Evolutionary conservation across 35 echinoderm and acorn worm genomes (phyloP), one percentile per base, ranked within the genome.

Genomic region (Acanthaster planci): DNA sequence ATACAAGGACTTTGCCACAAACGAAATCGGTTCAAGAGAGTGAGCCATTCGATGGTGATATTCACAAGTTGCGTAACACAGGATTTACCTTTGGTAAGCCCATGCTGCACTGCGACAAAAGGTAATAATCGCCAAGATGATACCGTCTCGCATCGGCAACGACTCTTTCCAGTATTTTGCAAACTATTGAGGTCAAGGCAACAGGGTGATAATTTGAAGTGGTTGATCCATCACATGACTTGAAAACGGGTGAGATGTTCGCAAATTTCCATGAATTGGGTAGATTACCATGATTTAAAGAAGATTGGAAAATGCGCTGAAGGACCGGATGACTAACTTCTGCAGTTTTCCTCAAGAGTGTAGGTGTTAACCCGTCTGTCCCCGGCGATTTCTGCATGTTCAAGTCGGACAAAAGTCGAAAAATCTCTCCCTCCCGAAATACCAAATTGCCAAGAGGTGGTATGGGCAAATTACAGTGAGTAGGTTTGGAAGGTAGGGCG

Each of bases 121-220:
- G 51, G 31, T 22, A 60, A 36, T 84, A 4, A 17, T 57, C 17
- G 16, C 64, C 51, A 5, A 84, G 16, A 30, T 77, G 76, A 34
- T 37, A 27, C 2, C 17, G 18, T 2, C 8, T 17, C 16, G 31
- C 38, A 77, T 18, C 17, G 5, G 31, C 32, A 36, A 77, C 35
- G 26, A 86, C 26, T 19, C 39, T 51, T 44, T 86, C 84, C 60
- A 86, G 17, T 26, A 88, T 9, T 38, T 88, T 88, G 40, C 27
- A 1, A 26, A 23, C 47, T 37, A 88, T 88, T 5, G 76, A 88
- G 0, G 86, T 88, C 38, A 88, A 60, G 34, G 86, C 47, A 1
- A 88, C 86, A 36, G 76, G 86, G 19, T 76, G 76, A 59, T 88
- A 88, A 39, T 88, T 88, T 26, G 86, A 80, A 37, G 52, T 76